These are phyloP conservation scores for Neostethus bicornis DNA, from an alignment of 2,797 vertebrate genomes.

Conservation along the genomic window DNA sequence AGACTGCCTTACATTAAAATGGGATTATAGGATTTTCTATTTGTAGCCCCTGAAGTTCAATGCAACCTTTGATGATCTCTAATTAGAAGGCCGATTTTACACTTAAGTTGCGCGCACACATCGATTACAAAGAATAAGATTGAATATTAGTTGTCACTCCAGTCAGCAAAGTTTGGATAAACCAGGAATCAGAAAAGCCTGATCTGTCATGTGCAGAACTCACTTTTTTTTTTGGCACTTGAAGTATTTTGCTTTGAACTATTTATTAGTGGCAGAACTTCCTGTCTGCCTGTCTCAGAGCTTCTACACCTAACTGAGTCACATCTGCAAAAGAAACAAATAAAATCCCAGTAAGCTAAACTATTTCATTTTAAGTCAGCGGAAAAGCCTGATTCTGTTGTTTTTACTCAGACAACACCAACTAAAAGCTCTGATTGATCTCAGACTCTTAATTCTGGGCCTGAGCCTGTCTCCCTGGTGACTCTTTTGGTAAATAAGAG, in stretches of 20 bases:
- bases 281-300: conserved; percentile 32
- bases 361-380: conserved; percentile 50
- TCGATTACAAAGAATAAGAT: neutral
- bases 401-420: conserved; percentile 44
- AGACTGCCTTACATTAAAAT: conserved; percentile 60
- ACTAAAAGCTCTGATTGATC: conserved; percentile 50
- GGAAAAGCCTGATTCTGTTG: conserved; percentile 37
- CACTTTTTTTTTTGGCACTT: conserved; percentile 26
- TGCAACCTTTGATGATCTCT: conserved; percentile 27
- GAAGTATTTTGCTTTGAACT: conserved; percentile 42
- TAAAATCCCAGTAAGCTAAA: conserved; percentile 45
- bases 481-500: conserved; percentile 60
- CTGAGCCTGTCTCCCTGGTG: conserved; percentile 43
- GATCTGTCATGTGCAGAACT: conserved; percentile 43
- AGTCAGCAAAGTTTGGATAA: conserved; percentile 30
- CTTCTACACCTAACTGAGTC: conserved; percentile 40
- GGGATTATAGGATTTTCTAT: conserved; percentile 65
- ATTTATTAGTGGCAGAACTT: conserved; percentile 55
- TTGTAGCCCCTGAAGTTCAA: conserved; percentile 35
- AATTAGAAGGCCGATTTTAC: conserved; percentile 24
- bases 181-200: conserved; percentile 36
- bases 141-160: conserved; percentile 14
- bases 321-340: conserved; percentile 54
- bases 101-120: neutral
- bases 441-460: conserved; percentile 29